Conservation (phyloP, 2,797 vertebrate genomes). For the Buphagus erythrorhynchus region DNA sequence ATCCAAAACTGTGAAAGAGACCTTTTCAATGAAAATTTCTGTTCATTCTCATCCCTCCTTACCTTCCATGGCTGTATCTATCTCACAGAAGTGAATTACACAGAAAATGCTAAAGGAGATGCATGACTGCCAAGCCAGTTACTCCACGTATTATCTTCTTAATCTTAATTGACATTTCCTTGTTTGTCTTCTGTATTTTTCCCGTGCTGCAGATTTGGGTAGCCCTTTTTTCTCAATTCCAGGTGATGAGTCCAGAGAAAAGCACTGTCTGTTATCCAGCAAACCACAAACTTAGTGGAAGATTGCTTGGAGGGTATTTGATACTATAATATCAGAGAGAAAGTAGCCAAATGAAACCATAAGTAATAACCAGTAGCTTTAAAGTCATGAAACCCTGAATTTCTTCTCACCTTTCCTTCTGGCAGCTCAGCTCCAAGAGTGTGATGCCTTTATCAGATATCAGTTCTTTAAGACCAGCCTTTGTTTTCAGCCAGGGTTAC, state of each 20-base stretch:
- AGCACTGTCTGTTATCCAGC: neutral
- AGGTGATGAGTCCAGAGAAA: neutral
- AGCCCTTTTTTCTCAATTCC: neutral
- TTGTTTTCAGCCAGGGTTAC: neutral
- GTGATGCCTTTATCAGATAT: neutral
- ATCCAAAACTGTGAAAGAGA: neutral
- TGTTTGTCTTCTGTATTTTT: slow-evolving; percentile 14
- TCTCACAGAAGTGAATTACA: neutral
- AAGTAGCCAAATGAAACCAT: neutral
- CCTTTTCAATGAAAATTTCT: neutral
- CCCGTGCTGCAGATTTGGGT: neutral
- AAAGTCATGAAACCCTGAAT: neutral
- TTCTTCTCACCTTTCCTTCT: neutral
- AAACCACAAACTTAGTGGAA: neutral
- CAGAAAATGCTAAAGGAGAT: slow-evolving; percentile 1
- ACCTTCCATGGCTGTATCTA: neutral
- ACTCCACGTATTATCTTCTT: neutral
- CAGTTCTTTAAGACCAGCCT: neutral
- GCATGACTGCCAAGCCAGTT: neutral
- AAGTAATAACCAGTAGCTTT: neutral
- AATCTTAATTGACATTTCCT: slow-evolving; percentile 43
- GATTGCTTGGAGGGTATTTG: neutral
- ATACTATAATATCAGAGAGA: neutral
- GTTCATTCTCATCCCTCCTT: neutral
- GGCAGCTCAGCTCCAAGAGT: neutral